Evolutionary conservation across 2,113 vertebrate species (phyloP).

Genomic region (Cryptoleucopteryx plumbea): DNA sequence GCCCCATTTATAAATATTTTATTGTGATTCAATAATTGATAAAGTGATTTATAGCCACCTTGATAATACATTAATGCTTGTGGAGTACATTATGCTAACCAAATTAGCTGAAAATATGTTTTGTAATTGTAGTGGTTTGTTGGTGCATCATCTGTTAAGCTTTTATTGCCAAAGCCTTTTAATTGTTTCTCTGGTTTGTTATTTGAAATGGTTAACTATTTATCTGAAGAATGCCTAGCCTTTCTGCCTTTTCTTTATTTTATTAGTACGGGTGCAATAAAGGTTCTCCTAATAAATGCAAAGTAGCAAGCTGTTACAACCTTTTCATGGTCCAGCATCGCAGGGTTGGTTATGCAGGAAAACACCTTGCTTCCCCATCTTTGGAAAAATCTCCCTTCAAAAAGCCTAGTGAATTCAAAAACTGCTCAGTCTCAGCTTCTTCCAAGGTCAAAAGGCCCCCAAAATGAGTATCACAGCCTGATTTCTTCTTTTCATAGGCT

Average conservation of each 20-base stretch:
- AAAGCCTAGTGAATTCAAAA: background rate
- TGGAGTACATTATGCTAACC: background rate
- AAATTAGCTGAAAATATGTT: slow-evolving; percentile 31
- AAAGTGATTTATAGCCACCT: slow-evolving; percentile 44
- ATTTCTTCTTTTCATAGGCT: background rate
- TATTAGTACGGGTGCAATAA: background rate
- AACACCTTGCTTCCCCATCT: background rate
- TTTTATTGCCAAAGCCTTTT: slow-evolving; percentile 27
- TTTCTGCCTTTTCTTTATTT: background rate
- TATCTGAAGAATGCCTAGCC: background rate
- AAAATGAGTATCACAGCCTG: background rate
- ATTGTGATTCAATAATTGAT: slow-evolving; percentile 54
- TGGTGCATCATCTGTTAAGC: background rate
- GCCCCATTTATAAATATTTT: slow-evolving; percentile 44
- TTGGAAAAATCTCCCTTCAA: background rate
- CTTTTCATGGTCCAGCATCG: background rate
- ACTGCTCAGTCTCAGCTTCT: background rate
- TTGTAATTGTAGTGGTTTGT: slow-evolving; percentile 30
- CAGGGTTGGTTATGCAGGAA: background rate
- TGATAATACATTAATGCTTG: background rate
- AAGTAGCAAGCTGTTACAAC: background rate
- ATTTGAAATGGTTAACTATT: background rate
- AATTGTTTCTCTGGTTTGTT: slow-evolving; percentile 37
- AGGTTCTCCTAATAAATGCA: background rate
- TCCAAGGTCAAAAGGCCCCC: background rate